A percentile compares a stretch with the other conserved stretches of the same genome.
Conservation (phyloP, 2,888 invertebrate genomes). For the Trypoxylon attenuatum region DNA sequence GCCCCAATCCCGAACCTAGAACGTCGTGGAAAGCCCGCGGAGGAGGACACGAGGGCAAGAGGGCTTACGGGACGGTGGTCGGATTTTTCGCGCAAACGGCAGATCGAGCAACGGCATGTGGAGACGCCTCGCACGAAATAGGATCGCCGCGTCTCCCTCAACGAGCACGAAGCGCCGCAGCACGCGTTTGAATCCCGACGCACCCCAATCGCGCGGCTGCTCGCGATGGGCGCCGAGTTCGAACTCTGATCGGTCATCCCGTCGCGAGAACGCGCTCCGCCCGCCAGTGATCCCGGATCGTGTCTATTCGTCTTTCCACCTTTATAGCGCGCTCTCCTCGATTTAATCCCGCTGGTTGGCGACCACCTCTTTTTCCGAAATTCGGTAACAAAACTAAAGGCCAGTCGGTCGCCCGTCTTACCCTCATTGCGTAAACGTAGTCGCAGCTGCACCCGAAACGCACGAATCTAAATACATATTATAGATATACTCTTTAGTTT, state of each 20-base stretch:
- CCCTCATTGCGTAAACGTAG: no score
- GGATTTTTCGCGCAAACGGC: neutral
- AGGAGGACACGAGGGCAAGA: conserved; percentile 48
- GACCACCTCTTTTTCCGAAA: neutral
- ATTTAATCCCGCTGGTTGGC: conserved; percentile 9
- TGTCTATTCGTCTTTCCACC: neutral
- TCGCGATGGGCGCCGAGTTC: conserved; percentile 23
- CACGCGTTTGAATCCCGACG: conserved; percentile 8
- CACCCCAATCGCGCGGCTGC: conserved; percentile 8
- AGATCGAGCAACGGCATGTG: conserved; percentile 46
- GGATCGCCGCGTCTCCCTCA: conserved; percentile 20
- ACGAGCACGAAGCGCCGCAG: conserved; percentile 18
- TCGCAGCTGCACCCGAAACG: neutral
- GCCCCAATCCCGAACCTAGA: neutral
- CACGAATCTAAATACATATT: no score
- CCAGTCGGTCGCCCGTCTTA: neutral
- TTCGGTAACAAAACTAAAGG: neutral
- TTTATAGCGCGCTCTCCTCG: neutral
- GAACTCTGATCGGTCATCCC: conserved; percentile 6
- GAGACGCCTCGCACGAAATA: conserved; percentile 34
- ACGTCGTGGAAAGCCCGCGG: neutral
- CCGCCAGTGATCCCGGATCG: neutral
- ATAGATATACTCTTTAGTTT: neutral
- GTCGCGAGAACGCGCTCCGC: neutral
- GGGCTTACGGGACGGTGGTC: conserved; percentile 15